These are phyloP conservation scores for Mycetomoellerius zeteki DNA, from an alignment of 1,140 invertebrate genomes.

Conservation along the genomic window DNA sequence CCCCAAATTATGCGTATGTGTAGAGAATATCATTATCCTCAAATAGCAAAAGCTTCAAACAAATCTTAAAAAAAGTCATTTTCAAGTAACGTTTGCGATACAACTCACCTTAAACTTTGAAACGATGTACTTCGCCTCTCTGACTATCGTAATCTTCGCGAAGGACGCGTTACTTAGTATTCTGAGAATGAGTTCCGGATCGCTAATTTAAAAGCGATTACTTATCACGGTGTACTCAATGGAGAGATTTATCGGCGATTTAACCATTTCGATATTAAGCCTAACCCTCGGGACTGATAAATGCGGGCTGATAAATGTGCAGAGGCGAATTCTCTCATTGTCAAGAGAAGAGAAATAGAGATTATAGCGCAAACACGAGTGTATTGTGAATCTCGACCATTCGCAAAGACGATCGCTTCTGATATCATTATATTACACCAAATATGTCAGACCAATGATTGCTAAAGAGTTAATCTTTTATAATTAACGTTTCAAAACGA, in stretches of 20 bases:
- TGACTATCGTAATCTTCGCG: conserved; percentile 12
- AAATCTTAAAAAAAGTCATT: too few species aligned
- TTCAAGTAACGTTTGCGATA: too few species aligned
- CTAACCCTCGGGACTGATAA: neutral
- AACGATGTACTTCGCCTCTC: neutral
- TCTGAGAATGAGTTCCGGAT: conserved; percentile 53
- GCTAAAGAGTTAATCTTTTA: neutral
- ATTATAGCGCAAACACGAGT: neutral
- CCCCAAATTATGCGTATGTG: too few species aligned
- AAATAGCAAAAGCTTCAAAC: too few species aligned
- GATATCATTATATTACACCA: neutral
- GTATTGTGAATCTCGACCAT: neutral
- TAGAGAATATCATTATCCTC: too few species aligned
- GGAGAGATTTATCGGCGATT: conserved; percentile 47
- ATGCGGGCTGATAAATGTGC: too few species aligned
- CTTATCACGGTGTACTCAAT: neutral
- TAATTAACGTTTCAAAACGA: neutral
- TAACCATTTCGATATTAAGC: conserved; percentile 23
- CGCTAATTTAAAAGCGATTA: conserved; percentile 55
- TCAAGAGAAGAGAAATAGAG: neutral
- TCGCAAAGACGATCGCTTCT: neutral
- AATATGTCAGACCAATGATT: neutral
- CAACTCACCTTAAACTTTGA: conserved; percentile 7
- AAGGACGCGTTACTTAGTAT: conserved; percentile 35
- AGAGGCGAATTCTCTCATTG: neutral